Conservation (phyloP, 2,797 vertebrate species). For the Netta rufina region DNA sequence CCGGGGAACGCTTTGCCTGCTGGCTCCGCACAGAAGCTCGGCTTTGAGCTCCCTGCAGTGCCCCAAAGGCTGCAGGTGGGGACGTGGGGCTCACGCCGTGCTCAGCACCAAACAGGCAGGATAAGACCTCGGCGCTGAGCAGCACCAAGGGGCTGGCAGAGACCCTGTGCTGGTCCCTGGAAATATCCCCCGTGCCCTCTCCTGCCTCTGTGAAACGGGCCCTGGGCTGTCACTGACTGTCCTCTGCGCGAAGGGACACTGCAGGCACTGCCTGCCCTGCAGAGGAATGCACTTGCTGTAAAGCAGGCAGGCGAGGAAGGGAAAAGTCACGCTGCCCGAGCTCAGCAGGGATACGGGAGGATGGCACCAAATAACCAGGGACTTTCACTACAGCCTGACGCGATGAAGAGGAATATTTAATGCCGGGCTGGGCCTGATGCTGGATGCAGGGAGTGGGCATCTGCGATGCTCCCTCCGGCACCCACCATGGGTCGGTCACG, state of each 20-base stretch:
- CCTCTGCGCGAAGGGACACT: slow-evolving; percentile 48
- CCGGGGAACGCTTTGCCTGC: neutral
- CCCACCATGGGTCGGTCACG: neutral
- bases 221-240: neutral
- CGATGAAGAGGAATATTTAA: neutral
- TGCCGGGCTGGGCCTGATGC: neutral
- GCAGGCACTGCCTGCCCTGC: slow-evolving; percentile 32
- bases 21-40: neutral
- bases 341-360: slow-evolving; percentile 7
- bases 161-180: neutral
- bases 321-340: slow-evolving; percentile 2
- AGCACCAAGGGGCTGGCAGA: neutral
- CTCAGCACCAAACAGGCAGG: neutral
- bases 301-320: neutral
- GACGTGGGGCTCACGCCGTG: neutral
- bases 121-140: fast-evolving
- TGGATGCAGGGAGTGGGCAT: neutral
- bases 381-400: neutral
- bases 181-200: neutral
- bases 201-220: neutral
- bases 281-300: neutral
- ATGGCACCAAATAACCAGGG: neutral
- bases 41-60: neutral
- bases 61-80: neutral
- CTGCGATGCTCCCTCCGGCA: neutral